phyloP scores from a whole-genome alignment of 1,140 invertebrate species.

The Diabrotica virgifera region DNA sequence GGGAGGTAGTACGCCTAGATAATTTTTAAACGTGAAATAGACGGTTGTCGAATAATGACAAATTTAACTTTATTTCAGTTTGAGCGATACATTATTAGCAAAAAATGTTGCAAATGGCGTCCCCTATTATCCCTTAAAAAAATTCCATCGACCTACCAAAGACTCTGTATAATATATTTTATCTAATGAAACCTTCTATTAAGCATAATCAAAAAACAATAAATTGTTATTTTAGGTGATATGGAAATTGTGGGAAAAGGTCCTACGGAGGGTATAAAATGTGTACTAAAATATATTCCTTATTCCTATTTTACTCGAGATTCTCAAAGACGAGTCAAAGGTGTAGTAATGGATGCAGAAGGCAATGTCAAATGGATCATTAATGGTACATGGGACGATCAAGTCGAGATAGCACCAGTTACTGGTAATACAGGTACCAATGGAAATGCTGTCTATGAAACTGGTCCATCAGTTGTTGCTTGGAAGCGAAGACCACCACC shows the following conservation, averaged over 20 bases:
- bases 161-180: no score
- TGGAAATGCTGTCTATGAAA: slow-evolving; percentile 89
- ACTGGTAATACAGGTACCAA: slow-evolving; percentile 66
- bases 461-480: slow-evolving; percentile 75
- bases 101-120: no score
- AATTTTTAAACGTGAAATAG: no score
- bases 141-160: no score
- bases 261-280: slow-evolving; percentile 83
- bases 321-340: slow-evolving; percentile 84
- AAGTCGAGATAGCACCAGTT: slow-evolving; percentile 92
- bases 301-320: slow-evolving; percentile 98
- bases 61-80: no score
- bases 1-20: no score
- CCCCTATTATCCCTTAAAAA: no score
- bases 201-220: no score
- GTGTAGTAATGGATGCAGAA: slow-evolving; percentile 66
- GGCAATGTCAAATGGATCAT: slow-evolving; percentile 58
- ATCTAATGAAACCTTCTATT: no score
- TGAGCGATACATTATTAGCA: no score
- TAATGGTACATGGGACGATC: slow-evolving; percentile 79
- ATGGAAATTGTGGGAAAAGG: slow-evolving; percentile 85
- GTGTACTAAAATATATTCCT: slow-evolving; percentile 92
- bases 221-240: slow-evolving; percentile 54
- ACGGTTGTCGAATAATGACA: no score
- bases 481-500: slow-evolving; percentile 83